Percentiles rank a stretch among this genome's conserved stretches.
Conservation (phyloP, 2,888 invertebrate genomes). For the Phoenoteleia sp. region DNA sequence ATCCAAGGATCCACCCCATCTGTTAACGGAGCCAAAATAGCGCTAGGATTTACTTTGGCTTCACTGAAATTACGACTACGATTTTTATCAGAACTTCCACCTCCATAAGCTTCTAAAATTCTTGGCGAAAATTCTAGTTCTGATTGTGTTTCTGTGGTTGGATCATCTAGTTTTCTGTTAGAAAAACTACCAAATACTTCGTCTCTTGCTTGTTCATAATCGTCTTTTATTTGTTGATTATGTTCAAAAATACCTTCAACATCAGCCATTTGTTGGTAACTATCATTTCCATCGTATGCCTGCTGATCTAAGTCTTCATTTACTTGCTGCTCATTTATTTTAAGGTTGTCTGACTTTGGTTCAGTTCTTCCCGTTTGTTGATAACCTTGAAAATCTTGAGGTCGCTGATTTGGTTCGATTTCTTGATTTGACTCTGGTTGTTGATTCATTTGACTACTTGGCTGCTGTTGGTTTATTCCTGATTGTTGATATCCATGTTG, state of each 20-base stretch:
- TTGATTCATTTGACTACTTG: not conserved
- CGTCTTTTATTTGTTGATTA: constrained; percentile 13
- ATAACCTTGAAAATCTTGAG: too few species aligned
- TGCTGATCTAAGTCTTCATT: not conserved
- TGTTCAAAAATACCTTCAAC: not conserved
- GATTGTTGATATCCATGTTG: not conserved
- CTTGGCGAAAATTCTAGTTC: constrained; percentile 72
- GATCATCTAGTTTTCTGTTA: not conserved
- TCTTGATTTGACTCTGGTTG: not conserved
- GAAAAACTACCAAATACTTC: not conserved
- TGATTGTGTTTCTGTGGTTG: not conserved
- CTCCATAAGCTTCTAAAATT: constrained; percentile 81
- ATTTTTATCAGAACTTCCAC: constrained; percentile 76
- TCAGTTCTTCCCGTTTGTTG: not conserved
- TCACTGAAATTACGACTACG: constrained; percentile 71
- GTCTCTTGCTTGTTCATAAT: constrained; percentile 4
- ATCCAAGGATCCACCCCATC: constrained; percentile 79
- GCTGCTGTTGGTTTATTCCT: not conserved
- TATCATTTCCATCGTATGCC: not conserved
- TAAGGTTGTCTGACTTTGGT: not conserved
- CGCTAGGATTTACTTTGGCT: constrained; percentile 79
- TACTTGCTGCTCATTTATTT: not conserved
- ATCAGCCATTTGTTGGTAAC: not conserved
- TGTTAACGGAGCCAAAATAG: constrained; percentile 75
- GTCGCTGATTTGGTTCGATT: too few species aligned